These are phyloP conservation scores for Gallinago paraguaiae DNA, from an alignment of 2,113 vertebrate species.

Conservation along the genomic window DNA sequence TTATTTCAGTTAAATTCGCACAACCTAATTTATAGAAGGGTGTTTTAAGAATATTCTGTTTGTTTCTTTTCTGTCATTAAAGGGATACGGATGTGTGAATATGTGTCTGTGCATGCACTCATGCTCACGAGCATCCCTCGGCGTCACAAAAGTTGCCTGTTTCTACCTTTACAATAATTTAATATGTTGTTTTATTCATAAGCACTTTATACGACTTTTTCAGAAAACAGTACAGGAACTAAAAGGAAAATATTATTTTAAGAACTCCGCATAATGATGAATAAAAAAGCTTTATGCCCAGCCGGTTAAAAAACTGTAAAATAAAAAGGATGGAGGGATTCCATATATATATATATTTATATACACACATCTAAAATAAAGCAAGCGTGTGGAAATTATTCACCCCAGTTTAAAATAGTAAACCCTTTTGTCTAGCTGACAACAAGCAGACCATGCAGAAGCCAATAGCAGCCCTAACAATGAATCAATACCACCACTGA, in stretches of 20 bases:
- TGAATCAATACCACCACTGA: conserved; percentile 48
- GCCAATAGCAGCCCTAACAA: conserved; percentile 53
- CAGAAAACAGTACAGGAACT: neutral
- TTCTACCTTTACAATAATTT: conserved; percentile 30
- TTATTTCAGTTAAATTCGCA: conserved; percentile 30
- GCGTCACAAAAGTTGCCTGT: neutral
- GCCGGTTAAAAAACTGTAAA: neutral
- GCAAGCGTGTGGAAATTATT: conserved; percentile 14
- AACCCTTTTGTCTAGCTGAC: conserved; percentile 79
- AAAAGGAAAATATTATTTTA: conserved; percentile 40
- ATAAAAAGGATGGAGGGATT: neutral
- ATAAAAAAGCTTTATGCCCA: neutral
- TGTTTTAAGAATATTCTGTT: neutral
- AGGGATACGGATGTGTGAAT: neutral
- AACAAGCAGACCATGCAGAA: conserved; percentile 67
- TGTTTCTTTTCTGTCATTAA: conserved; percentile 7
- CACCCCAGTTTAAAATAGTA: neutral
- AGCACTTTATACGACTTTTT: neutral
- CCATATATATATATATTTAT: neutral
- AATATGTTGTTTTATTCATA: conserved; percentile 55
- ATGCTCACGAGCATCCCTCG: neutral
- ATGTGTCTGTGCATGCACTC: neutral
- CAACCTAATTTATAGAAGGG: neutral
- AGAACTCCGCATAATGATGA: neutral
- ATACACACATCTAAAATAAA: neutral